These are phyloP conservation scores for Heliconius himera DNA, from an alignment of 1,140 invertebrate genomes.

Conservation along the genomic window DNA sequence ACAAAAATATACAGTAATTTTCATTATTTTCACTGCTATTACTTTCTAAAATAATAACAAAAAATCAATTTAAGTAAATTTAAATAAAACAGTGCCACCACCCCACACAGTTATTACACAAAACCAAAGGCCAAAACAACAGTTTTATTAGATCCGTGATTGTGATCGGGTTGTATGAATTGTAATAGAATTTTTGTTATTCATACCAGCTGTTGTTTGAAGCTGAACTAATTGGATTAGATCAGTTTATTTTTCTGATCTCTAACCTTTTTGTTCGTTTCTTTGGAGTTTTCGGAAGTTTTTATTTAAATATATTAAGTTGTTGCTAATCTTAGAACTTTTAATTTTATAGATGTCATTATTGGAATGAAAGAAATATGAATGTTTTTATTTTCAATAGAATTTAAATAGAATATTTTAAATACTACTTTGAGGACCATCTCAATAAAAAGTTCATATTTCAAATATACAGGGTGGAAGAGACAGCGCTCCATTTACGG, in stretches of 20 bases:
- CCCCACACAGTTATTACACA: not conserved
- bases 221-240: conserved; percentile 38
- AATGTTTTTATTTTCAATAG: too few relatives aligned
- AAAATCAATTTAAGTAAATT: not conserved
- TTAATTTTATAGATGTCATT: not conserved
- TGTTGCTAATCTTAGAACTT: not conserved
- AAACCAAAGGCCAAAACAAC: conserved; percentile 39
- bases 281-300: not conserved
- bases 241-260: conserved; percentile 33
- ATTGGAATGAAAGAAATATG: not conserved
- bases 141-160: conserved; percentile 38
- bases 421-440: too few relatives aligned
- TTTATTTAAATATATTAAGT: too few relatives aligned
- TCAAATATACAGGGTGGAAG: too few relatives aligned
- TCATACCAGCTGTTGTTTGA: conserved; percentile 42
- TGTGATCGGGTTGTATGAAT: conserved; percentile 46
- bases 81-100: not conserved
- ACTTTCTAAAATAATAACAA: not conserved
- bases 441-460: too few relatives aligned
- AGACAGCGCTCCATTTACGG: too few relatives aligned
- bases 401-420: too few relatives aligned
- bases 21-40: too few relatives aligned
- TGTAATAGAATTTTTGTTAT: conserved; percentile 47
- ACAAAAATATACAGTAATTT: too few relatives aligned
- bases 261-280: not conserved